Conservation (phyloP, 2,113 vertebrate genomes). For the Xiphophorus couchianus region DNA sequence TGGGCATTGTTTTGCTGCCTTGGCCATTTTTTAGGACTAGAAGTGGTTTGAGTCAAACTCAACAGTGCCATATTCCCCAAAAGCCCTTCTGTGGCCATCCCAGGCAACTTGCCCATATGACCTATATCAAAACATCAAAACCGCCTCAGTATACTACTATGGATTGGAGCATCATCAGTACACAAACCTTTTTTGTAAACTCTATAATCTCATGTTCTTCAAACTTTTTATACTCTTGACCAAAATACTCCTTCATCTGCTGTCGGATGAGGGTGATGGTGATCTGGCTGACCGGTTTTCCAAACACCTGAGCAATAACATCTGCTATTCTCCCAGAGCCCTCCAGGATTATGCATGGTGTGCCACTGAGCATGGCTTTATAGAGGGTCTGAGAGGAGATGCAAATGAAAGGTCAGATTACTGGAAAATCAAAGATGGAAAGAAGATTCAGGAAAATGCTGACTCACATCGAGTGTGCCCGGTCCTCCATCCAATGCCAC, state of each 20-base stretch:
- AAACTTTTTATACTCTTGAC: constrained; percentile 83
- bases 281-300: constrained; percentile 79
- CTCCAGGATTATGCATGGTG: constrained; percentile 92
- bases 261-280: constrained; percentile 83
- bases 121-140: background rate
- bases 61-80: too few relatives aligned
- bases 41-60: too few relatives aligned
- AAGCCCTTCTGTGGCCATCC: too few relatives aligned
- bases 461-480: constrained; percentile 91
- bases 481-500: constrained; percentile 95
- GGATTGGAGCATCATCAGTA: background rate
- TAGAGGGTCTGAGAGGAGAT: constrained; percentile 87
- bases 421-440: background rate
- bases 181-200: constrained; percentile 93
- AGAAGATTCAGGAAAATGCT: background rate
- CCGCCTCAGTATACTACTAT: background rate
- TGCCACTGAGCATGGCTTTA: constrained; percentile 87
- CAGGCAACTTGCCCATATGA: too few relatives aligned
- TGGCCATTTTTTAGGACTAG: too few relatives aligned
- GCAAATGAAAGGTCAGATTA: constrained; percentile 3
- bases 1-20: too few relatives aligned
- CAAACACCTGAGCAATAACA: constrained; percentile 88
- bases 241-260: constrained; percentile 84
- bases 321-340: constrained; percentile 94
- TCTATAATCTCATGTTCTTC: constrained; percentile 79